Conservation (phyloP, 1,140 invertebrate genomes). For the Chironomus tepperi region DNA sequence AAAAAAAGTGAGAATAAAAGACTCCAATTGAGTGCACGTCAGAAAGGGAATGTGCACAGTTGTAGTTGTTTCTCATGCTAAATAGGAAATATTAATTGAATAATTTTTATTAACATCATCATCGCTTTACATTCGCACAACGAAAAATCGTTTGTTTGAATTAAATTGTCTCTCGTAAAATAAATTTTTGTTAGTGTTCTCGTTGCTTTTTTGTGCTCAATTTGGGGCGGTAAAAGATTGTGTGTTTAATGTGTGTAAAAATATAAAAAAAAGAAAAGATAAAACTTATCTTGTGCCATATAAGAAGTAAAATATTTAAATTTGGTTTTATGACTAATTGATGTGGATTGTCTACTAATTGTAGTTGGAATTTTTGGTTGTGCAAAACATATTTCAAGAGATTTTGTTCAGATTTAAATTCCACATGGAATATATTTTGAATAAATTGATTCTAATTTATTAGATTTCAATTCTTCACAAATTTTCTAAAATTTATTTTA, state of each 20-base stretch:
- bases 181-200: neutral
- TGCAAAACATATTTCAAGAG: too few relatives aligned
- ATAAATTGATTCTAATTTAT: too few relatives aligned
- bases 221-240: neutral
- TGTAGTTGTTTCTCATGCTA: neutral
- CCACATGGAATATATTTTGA: too few relatives aligned
- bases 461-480: too few relatives aligned
- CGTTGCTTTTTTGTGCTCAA: neutral
- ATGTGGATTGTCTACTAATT: too few relatives aligned
- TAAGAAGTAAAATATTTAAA: neutral
- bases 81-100: conserved; percentile 24
- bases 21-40: neutral
- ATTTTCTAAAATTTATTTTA: too few relatives aligned
- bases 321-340: too few relatives aligned
- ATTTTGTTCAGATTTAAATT: too few relatives aligned
- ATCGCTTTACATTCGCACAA: neutral
- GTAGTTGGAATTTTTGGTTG: too few relatives aligned
- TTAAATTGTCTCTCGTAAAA: too few relatives aligned
- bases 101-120: conserved; percentile 20
- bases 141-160: too few relatives aligned
- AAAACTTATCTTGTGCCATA: neutral
- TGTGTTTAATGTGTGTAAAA: neutral
- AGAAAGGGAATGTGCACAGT: neutral
- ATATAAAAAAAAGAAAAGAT: neutral
- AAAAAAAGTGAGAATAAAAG: neutral